Evolutionary conservation across 1,140 invertebrate genomes (phyloP).

Genomic region (Anastrepha ludens): DNA sequence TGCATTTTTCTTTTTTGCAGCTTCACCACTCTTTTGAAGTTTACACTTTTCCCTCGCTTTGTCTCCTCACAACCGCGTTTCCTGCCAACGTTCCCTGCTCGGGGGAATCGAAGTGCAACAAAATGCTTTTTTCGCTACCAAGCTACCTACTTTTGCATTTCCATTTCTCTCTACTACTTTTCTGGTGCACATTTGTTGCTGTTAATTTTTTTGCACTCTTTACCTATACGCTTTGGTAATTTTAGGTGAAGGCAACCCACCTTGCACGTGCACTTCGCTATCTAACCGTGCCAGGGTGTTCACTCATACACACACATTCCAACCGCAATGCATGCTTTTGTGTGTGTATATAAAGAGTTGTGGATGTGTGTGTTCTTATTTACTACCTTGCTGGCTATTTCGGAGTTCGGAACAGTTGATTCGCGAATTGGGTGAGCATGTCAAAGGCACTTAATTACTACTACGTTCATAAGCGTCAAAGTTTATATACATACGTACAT

Average conservation of each 20-base stretch:
- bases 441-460: conserved; percentile 28
- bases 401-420: neutral
- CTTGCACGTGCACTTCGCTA: conserved; percentile 26
- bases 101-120: conserved; percentile 9
- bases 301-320: neutral
- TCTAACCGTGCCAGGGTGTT: neutral
- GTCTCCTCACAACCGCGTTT: neutral
- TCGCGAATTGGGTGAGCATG: conserved; percentile 25
- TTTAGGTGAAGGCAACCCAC: conserved; percentile 51
- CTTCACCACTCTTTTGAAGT: conserved; percentile 33
- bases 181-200: neutral
- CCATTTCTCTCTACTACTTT: neutral
- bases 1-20: neutral
- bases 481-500: neutral
- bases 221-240: conserved; percentile 36
- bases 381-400: neutral
- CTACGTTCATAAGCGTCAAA: neutral
- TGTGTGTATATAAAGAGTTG: neutral
- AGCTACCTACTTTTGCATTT: neutral
- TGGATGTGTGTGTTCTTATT: neutral
- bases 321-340: neutral
- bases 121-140: neutral
- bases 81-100: neutral
- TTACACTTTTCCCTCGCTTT: conserved; percentile 22
- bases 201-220: conserved; percentile 8